Percentiles rank a stretch among this genome's conserved stretches.
These are phyloP conservation scores for Malacosoma neustria DNA, from an alignment of 2,888 invertebrate species.

Conservation along the genomic window DNA sequence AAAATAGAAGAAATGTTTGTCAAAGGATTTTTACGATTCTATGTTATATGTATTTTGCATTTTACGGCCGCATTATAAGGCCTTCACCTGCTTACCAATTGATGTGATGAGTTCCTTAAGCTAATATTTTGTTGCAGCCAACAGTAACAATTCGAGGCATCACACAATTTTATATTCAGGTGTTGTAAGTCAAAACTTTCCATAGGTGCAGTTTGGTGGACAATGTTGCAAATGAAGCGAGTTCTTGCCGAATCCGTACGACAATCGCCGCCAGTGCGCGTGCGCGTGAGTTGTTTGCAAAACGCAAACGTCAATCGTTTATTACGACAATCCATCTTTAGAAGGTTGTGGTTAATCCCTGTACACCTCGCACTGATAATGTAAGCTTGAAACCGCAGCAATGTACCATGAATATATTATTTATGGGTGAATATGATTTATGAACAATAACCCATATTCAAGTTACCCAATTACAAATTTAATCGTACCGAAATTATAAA, in stretches of 20 bases:
- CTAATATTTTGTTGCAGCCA: not conserved
- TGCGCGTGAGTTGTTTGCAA: constrained; percentile 38
- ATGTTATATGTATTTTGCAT: too few relatives aligned
- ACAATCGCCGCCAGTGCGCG: constrained; percentile 33
- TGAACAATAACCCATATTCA: too few relatives aligned
- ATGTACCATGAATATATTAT: constrained; percentile 4
- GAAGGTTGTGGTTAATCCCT: constrained; percentile 30
- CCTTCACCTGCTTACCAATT: too few relatives aligned
- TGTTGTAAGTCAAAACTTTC: constrained; percentile 38
- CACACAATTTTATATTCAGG: constrained; percentile 28
- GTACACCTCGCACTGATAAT: constrained; percentile 29
- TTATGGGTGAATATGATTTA: too few relatives aligned
- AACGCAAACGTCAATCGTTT: constrained; percentile 23
- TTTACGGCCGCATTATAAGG: too few relatives aligned
- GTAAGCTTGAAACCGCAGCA: constrained; percentile 16
- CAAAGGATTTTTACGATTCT: too few relatives aligned
- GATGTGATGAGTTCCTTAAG: not conserved
- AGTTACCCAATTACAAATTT: too few relatives aligned
- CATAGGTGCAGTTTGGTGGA: constrained; percentile 38
- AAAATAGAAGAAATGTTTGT: too few relatives aligned
- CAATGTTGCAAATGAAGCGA: constrained; percentile 54
- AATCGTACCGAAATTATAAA: too few relatives aligned
- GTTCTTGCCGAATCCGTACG: constrained; percentile 37
- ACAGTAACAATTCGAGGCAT: not conserved
- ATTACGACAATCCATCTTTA: constrained; percentile 34